Evolutionary conservation across 2,797 vertebrate genomes (phyloP), one percentile per base, ranked within the genome.

Genomic region (Falco rusticolus): DNA sequence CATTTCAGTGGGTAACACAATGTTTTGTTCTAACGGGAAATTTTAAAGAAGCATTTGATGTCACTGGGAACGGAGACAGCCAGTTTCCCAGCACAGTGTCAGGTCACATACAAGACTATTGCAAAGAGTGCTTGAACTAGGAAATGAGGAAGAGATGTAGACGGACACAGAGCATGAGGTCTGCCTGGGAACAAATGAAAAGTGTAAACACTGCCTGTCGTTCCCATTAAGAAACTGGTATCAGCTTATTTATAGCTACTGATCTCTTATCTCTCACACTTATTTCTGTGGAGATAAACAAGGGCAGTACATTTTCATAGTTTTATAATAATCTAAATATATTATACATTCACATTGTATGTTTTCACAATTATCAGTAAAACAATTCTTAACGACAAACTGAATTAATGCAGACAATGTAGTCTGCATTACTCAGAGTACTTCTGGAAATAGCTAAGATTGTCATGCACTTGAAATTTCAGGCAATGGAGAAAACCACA

Each of bases 141-240:
- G 89, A 93, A 83, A 83, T 4, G 9, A 91, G 72, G n/a, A 69
- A 25, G 82, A 94, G 34, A 84, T 4, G 1, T 15, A 41, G 51
- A 70, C 0, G 1, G 84, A 94, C 59, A 64, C 17, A 33, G 57
- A 79, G 71, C 70, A 68, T 29, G 54, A 54, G 39, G 9, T n/a
- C 76, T 89, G 79, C n/a, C 87, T 91, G 89, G 89, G 78, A 95
- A 89, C 72, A 89, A 90, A 80, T 8, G 18, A 10, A 37, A 90
- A 93, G 51, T 31, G 70, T 81, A 94, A 93, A 95, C 79, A 90
- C 3, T 48, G 81, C 34, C 81, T 60, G 71, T 39, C 59, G 5
- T 74, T 95, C 71, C 75, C 92, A 87, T 81, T 85, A 95, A 71
- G 31, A 77, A 91, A 83, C 7, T 17, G 6, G 19, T 37, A 75